A percentile compares a stretch with the other conserved stretches of the same genome.
These are phyloP conservation scores for Cottus gobio DNA, from an alignment of 2,113 vertebrate species.

Conservation along the genomic window DNA sequence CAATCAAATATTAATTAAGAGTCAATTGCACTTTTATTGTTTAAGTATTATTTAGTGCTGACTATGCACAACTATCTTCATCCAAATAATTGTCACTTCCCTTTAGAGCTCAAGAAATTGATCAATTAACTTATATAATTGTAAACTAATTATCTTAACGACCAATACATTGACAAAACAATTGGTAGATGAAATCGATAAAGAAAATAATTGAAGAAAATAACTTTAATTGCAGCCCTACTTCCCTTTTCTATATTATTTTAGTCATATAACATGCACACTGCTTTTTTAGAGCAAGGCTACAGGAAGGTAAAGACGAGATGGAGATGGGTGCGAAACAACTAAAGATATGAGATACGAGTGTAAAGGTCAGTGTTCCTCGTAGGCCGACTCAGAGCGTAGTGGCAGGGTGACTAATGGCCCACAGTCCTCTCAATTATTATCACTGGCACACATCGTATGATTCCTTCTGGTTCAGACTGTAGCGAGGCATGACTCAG, in stretches of 20 bases:
- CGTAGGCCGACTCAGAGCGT: slow-evolving; percentile 49
- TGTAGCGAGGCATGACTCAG: slow-evolving; percentile 62
- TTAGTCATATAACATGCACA: no score
- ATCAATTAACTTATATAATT: neutral
- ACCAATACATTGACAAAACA: neutral
- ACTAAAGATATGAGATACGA: slow-evolving; percentile 30
- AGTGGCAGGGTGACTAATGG: slow-evolving; percentile 69
- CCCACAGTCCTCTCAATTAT: slow-evolving; percentile 70
- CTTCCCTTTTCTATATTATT: neutral
- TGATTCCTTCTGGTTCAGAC: slow-evolving; percentile 49
- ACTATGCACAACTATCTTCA: neutral
- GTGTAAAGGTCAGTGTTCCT: slow-evolving; percentile 56
- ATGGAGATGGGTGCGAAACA: slow-evolving; percentile 7
- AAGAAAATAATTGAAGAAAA: neutral
- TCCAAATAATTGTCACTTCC: neutral
- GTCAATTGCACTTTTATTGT: neutral
- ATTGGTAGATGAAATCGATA: neutral
- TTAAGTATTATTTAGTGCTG: neutral
- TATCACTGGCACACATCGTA: slow-evolving; percentile 39
- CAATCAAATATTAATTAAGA: neutral
- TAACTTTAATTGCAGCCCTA: neutral
- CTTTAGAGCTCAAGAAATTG: neutral
- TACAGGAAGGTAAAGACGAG: neutral
- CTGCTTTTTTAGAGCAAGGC: neutral
- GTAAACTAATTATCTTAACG: neutral